Evolutionary conservation across 1,140 invertebrate species (phyloP).

Genomic region (Aphaenogaster rudis): DNA sequence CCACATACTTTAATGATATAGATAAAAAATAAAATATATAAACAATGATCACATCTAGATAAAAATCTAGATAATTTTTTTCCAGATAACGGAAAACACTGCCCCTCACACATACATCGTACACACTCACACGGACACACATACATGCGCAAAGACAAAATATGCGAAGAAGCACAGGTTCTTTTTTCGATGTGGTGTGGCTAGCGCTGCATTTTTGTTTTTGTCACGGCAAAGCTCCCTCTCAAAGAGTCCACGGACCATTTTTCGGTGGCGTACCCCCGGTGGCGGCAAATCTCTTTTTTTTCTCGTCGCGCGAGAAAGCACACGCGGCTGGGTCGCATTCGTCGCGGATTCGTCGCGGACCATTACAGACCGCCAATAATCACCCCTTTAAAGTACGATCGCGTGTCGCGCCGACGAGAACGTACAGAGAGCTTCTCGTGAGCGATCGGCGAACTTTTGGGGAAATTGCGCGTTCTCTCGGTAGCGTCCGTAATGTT

Average conservation of each 20-base stretch:
- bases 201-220: constrained; percentile 83
- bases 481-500: neutral
- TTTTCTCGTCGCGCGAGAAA: neutral
- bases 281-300: neutral
- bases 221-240: constrained; percentile 77
- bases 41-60: too few relatives aligned
- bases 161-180: constrained; percentile 79
- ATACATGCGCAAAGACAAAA: constrained; percentile 56
- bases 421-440: neutral
- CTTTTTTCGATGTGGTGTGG: constrained; percentile 85
- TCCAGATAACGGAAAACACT: too few relatives aligned
- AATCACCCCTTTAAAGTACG: neutral
- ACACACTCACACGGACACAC: constrained; percentile 50
- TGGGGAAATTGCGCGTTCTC: neutral
- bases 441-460: constrained; percentile 27
- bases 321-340: neutral
- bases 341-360: neutral
- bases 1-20: too few relatives aligned
- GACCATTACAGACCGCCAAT: neutral
- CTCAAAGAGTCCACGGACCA: constrained; percentile 71
- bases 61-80: too few relatives aligned
- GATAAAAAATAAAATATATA: too few relatives aligned
- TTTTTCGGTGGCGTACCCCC: constrained; percentile 26
- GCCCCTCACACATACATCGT: constrained; percentile 24
- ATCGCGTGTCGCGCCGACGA: neutral